Percentiles rank a stretch among this genome's conserved stretches.
These are phyloP conservation scores for Narcine bancroftii DNA, from an alignment of 2,113 vertebrate genomes.

Conservation along the genomic window DNA sequence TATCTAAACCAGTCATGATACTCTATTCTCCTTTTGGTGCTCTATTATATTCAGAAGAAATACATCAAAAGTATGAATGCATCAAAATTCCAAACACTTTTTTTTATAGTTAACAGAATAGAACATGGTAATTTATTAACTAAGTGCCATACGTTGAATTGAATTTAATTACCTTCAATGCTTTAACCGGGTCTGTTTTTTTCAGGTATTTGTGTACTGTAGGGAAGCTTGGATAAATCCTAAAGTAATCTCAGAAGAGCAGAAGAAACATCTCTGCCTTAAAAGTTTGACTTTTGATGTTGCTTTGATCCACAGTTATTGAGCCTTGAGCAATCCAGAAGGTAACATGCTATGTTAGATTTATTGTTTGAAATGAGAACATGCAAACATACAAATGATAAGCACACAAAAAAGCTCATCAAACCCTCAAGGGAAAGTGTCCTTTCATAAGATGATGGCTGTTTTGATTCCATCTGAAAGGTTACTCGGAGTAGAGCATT, in stretches of 20 bases:
- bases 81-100: not conserved
- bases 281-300: conserved; percentile 47
- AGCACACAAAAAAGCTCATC: too few relatives aligned
- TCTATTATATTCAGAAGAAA: not conserved
- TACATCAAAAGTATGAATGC: not conserved
- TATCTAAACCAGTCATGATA: too few relatives aligned
- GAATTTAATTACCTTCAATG: not conserved
- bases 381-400: too few relatives aligned
- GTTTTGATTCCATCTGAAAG: too few relatives aligned
- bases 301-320: conserved; percentile 48
- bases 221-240: conserved; percentile 51
- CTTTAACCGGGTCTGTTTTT: not conserved
- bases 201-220: conserved; percentile 50
- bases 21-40: not conserved
- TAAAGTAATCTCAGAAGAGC: conserved; percentile 41
- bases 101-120: not conserved
- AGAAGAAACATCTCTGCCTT: conserved; percentile 46
- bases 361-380: conserved; percentile 20
- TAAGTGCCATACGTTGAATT: not conserved
- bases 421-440: too few relatives aligned
- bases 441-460: too few relatives aligned
- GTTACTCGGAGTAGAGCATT: too few relatives aligned
- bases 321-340: conserved; percentile 42
- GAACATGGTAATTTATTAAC: not conserved
- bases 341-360: conserved; percentile 39